Percentiles rank a stretch among this genome's conserved stretches.
phyloP scores from a whole-genome alignment of 2,888 invertebrate genomes.

The Homarus gammarus region DNA sequence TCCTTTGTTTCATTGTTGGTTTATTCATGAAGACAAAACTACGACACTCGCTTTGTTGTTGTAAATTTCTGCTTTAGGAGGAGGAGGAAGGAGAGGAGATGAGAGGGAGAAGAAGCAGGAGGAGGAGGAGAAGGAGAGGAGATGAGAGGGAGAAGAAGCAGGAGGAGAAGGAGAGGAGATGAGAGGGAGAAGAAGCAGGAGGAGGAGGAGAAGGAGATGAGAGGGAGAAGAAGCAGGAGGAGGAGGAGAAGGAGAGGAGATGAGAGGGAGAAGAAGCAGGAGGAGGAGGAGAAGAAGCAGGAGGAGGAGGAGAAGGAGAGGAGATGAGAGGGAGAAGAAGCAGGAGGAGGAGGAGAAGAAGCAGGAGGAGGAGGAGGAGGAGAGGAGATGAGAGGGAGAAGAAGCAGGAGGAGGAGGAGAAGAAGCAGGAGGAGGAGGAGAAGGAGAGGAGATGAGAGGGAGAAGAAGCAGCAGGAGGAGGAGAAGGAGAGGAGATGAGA shows the following conservation, averaged over 20 bases:
- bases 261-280: not conserved
- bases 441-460: too few species aligned
- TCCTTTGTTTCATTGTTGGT: too few species aligned
- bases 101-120: not conserved
- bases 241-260: not conserved
- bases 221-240: slow-evolving; percentile 13
- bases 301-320: not conserved
- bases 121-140: slow-evolving; percentile 5
- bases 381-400: too few species aligned
- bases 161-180: not conserved
- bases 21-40: too few species aligned
- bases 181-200: not conserved
- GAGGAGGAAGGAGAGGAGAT: too few species aligned
- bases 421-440: too few species aligned
- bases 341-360: too few species aligned
- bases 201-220: slow-evolving; percentile 11
- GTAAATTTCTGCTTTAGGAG: too few species aligned
- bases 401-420: too few species aligned
- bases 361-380: not conserved
- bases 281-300: slow-evolving; percentile 7
- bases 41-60: too few species aligned
- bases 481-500: too few species aligned
- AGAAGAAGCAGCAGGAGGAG: too few species aligned
- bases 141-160: not conserved
- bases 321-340: slow-evolving; percentile 7